phyloP scores from a whole-genome alignment of 2,797 vertebrate genomes.

The Sphenodon punctatus region DNA sequence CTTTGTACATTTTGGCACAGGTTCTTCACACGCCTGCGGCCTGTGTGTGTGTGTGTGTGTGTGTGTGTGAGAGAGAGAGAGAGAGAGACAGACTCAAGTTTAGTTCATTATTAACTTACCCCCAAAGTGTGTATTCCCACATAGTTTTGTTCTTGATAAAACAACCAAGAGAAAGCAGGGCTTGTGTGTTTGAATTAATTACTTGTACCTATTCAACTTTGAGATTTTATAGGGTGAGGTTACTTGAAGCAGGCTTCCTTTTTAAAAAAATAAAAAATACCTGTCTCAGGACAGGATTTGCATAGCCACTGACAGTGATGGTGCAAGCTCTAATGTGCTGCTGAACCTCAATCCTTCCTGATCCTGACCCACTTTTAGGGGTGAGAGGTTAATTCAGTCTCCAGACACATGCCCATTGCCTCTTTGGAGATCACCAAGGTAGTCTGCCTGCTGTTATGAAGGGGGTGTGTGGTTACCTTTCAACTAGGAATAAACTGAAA shows the following conservation, averaged over 20 bases:
- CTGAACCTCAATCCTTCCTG: constrained; percentile 29
- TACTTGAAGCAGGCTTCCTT: constrained; percentile 24
- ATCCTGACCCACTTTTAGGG: constrained; percentile 51
- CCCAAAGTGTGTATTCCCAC: not conserved
- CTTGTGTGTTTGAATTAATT: constrained; percentile 3
- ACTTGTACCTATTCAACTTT: not conserved
- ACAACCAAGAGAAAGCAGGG: not conserved
- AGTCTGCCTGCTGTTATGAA: constrained; percentile 42
- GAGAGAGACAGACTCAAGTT: too few relatives aligned
- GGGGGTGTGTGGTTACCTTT: constrained; percentile 13
- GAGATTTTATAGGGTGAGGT: not conserved
- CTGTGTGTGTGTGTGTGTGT: constrained; percentile 1
- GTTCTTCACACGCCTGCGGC: not conserved
- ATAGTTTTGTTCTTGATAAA: constrained; percentile 9
- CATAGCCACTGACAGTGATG: constrained; percentile 19
- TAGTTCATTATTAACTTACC: not conserved
- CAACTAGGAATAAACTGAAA: not conserved
- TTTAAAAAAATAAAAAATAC: too few relatives aligned
- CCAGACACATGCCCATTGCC: constrained; percentile 35
- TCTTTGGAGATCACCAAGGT: constrained; percentile 20
- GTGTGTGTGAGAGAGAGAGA: too few relatives aligned
- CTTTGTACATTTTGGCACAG: not conserved
- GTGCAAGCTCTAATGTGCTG: constrained; percentile 25
- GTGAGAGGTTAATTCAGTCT: not conserved
- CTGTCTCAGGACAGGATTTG: not conserved